Conservation (phyloP, 2,113 vertebrate species). For the Thinocorus orbignyianus region DNA sequence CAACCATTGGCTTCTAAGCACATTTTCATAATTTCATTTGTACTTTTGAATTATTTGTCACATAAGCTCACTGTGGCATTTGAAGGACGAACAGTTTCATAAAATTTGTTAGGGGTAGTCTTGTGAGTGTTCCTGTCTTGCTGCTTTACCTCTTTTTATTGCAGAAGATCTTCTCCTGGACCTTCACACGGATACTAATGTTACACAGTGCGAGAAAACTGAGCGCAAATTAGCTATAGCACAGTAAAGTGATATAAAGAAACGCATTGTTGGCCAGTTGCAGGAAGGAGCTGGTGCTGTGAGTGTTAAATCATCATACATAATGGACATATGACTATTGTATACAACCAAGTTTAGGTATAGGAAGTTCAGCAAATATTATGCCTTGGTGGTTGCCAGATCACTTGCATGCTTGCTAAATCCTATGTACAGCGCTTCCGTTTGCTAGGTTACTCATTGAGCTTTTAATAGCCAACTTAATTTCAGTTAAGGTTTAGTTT, state of each 20-base stretch:
- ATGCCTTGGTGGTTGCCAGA: neutral
- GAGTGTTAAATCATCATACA: neutral
- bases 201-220: neutral
- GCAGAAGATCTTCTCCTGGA: neutral
- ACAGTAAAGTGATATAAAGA: neutral
- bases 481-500: conserved; percentile 74
- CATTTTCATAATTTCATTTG: neutral
- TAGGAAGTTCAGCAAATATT: conserved; percentile 19
- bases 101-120: neutral
- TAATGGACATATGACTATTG: neutral
- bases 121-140: neutral
- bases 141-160: neutral
- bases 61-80: neutral
- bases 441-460: conserved; percentile 58
- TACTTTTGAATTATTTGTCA: neutral
- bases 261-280: neutral
- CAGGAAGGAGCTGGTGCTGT: neutral
- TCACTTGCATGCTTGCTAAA: conserved; percentile 35
- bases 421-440: conserved; percentile 5
- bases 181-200: neutral
- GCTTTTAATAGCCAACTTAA: conserved; percentile 72
- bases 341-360: conserved; percentile 4
- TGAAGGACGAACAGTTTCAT: neutral
- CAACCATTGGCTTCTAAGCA: neutral
- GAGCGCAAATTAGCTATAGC: neutral